Evolutionary conservation across 2,113 vertebrate genomes (phyloP), one percentile per base, ranked within the genome.

Genomic region (Numenius arquata): DNA sequence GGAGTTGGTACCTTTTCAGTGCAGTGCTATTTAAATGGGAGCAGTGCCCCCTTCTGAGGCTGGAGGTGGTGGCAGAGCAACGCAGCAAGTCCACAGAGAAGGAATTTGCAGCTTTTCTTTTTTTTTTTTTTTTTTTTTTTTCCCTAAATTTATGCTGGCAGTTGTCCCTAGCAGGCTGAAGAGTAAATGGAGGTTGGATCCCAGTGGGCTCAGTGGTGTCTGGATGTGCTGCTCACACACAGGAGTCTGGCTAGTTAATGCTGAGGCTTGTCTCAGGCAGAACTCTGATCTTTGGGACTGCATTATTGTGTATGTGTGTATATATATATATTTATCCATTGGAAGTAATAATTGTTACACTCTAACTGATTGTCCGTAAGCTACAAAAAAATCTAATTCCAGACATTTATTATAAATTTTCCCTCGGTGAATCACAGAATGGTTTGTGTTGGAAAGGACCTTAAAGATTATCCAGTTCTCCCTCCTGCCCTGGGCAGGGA

Each of bases 301-400:
- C 3, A 0, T 17, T 55, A 7, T 27, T 32, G 3, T 2, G 0
- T 15, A n/a, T n/a, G 4, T 1, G 0, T 15, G 30, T 19, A 4
- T n/a, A 2, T 16, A 8, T 40, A 5, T 59, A 29, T 27, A 48
- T 53, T 71, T 26, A 55, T 67, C 47, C 5, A 0, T 6, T 16
- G 4, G 17, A 25, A 27, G 3, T 15, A 34, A 1, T 13, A 19
- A 20, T 53, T 32, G 4, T 20, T 32, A 4, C 8, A 27, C 11
- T 47, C 32, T 16, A 38, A 38, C 21, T 50, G n/a, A 6, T 41
- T 8, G 12, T 72, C 30, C 30, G 16, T 36, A 2, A 22, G 27
- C 53, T 79, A 40, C 21, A 18, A 30, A 40, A 17, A 34, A 48
- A 53, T 36, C 29, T 22, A 25, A 7, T 66, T 77, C 36, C 38